Evolutionary conservation across 2,113 vertebrate genomes (phyloP).

Genomic region (Nematolebias whitei): DNA sequence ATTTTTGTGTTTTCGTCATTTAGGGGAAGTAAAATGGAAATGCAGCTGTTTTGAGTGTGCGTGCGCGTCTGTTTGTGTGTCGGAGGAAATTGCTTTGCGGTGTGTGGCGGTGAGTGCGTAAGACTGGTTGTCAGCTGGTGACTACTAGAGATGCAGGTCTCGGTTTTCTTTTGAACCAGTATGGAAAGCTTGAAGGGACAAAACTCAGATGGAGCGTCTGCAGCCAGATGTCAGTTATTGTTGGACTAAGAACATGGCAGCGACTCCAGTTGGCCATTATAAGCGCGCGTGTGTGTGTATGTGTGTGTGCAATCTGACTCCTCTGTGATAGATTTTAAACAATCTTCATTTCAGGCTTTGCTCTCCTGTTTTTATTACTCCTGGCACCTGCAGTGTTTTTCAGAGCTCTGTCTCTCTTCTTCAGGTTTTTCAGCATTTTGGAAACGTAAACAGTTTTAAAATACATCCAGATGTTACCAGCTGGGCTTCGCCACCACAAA

Average conservation of each 20-base stretch:
- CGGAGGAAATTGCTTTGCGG: conserved; percentile 44
- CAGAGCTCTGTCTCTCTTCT: conserved; percentile 59
- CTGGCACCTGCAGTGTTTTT: conserved; percentile 83
- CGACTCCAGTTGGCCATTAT: conserved; percentile 58
- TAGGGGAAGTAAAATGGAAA: conserved; percentile 74
- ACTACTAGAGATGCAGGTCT: conserved; percentile 45
- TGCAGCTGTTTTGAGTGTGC: conserved; percentile 61
- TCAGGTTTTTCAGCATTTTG: conserved; percentile 77
- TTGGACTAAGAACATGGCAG: conserved; percentile 68
- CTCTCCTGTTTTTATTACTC: conserved; percentile 75
- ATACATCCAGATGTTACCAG: conserved; percentile 86
- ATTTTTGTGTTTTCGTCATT: conserved; percentile 77
- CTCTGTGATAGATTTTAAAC: conserved; percentile 74
- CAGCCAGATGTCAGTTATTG: conserved; percentile 74
- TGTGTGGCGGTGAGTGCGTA: conserved; percentile 63
- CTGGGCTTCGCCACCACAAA: conserved; percentile 76
- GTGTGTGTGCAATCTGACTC: conserved; percentile 51
- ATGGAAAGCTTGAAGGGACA: conserved; percentile 58
- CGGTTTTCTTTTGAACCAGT: conserved; percentile 42
- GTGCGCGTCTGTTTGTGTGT: conserved; percentile 29
- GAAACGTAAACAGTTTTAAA: conserved; percentile 84
- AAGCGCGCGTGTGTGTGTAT: conserved; percentile 4
- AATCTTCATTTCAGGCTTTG: conserved; percentile 72
- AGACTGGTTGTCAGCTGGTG: conserved; percentile 70
- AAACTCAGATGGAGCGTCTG: conserved; percentile 56